Evolutionary conservation across 2,797 vertebrate species (phyloP).

Genomic region (Hoplostethus mediterraneus): DNA sequence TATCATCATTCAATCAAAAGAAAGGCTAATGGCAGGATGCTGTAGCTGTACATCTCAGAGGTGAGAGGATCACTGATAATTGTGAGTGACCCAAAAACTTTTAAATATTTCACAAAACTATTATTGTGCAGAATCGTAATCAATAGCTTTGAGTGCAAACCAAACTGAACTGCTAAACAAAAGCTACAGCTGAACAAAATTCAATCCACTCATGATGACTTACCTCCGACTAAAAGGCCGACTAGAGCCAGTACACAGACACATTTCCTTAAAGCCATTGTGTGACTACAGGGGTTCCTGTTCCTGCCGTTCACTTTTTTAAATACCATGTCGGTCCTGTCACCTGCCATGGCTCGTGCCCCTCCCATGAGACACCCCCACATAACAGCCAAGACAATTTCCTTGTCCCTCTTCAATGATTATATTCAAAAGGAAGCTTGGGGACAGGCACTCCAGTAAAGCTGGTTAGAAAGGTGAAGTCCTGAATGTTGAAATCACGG

Average conservation of each 20-base stretch:
- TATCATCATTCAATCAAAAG: too few relatives aligned
- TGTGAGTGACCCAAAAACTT: too few relatives aligned
- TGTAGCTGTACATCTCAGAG: too few relatives aligned
- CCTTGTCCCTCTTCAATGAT: conserved; percentile 14
- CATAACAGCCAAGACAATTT: neutral
- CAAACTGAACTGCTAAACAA: too few relatives aligned
- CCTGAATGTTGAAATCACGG: too few relatives aligned
- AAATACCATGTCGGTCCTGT: conserved; percentile 21
- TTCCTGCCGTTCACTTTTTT: conserved; percentile 26
- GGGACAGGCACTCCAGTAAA: too few relatives aligned
- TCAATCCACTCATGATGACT: conserved; percentile 12
- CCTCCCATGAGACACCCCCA: conserved; percentile 4
- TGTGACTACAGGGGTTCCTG: conserved; percentile 17
- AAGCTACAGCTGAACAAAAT: neutral
- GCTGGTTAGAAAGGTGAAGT: too few relatives aligned
- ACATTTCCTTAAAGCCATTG: conserved; percentile 52
- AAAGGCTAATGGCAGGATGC: too few relatives aligned
- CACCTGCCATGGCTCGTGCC: conserved; percentile 2
- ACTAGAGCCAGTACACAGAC: conserved; percentile 26
- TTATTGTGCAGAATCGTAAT: too few relatives aligned
- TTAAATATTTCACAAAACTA: too few relatives aligned
- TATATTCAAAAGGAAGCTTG: neutral
- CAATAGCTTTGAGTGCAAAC: too few relatives aligned
- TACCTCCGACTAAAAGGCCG: conserved; percentile 56
- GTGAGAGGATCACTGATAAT: too few relatives aligned